Percentiles rank a stretch among this genome's conserved stretches.
These are phyloP conservation scores for Melanostoma mellinum DNA, from an alignment of 2,888 invertebrate genomes.

Conservation along the genomic window DNA sequence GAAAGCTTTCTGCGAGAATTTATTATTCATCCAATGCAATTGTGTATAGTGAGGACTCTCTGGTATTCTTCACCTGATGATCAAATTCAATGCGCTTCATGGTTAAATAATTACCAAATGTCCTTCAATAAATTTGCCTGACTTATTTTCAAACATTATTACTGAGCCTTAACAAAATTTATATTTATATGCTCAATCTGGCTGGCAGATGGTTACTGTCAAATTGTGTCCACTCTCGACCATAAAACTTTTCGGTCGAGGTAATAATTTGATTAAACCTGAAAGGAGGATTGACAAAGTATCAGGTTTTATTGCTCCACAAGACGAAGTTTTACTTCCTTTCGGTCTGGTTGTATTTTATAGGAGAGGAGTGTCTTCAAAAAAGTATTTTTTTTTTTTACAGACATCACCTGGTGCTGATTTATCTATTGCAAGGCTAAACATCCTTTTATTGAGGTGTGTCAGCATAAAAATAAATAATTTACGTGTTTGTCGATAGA, in stretches of 20 bases:
- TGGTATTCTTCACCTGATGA: not conserved
- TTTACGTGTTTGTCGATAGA: conserved; percentile 17
- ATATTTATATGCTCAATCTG: too few species aligned
- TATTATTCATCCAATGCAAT: conserved; percentile 1
- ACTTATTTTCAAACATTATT: not conserved
- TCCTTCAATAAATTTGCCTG: not conserved
- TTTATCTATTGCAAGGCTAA: conserved; percentile 3
- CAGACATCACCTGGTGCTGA: conserved; percentile 5
- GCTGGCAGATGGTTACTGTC: too few species aligned
- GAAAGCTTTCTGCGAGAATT: not conserved
- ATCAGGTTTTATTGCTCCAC: not conserved
- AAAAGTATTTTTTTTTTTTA: not conserved
- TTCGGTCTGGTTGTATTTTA: too few species aligned
- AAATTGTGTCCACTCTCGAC: too few species aligned
- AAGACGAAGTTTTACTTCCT: not conserved
- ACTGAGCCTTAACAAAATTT: not conserved
- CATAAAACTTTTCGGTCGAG: too few species aligned
- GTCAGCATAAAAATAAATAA: conserved; percentile 10
- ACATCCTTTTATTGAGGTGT: conserved; percentile 15
- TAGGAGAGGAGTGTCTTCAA: not conserved
- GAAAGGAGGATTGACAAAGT: too few species aligned
- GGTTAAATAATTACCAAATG: not conserved
- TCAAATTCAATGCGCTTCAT: not conserved
- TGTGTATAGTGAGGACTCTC: not conserved
- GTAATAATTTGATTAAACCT: too few species aligned